Evolutionary conservation across 1,140 invertebrate genomes (phyloP).

Genomic region (Batillaria attramentaria): DNA sequence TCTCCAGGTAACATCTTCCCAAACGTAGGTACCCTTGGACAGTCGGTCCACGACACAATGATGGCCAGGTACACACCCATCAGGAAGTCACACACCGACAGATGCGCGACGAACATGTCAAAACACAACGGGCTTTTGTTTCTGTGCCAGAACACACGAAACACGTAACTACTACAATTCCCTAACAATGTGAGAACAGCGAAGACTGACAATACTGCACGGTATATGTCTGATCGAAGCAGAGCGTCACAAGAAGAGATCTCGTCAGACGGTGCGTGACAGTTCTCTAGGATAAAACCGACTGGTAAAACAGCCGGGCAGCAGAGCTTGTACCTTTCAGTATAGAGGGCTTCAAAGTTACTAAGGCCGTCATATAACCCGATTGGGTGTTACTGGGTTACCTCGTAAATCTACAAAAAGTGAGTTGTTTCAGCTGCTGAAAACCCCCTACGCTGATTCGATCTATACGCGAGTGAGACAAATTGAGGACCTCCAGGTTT

Average conservation of each 20-base stretch:
- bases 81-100: slow-evolving; percentile 1
- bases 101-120: neutral
- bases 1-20: slow-evolving; percentile 46
- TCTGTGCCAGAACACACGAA: no score
- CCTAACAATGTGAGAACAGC: no score
- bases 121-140: no score
- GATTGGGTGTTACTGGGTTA: neutral
- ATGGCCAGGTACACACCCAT: slow-evolving; percentile 21
- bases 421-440: neutral
- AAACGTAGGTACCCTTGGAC: neutral
- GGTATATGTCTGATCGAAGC: no score
- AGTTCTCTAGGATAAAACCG: no score
- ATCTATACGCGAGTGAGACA: neutral
- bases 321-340: no score
- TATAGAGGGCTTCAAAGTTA: neutral
- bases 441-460: neutral
- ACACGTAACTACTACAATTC: no score
- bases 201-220: no score
- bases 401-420: neutral
- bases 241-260: no score
- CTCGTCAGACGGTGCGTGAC: no score
- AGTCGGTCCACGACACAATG: neutral
- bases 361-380: neutral
- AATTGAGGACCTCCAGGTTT: neutral
- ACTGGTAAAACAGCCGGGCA: no score